Evolutionary conservation across 2,888 invertebrate genomes (phyloP).

Genomic region (Mycalesis mineus): DNA sequence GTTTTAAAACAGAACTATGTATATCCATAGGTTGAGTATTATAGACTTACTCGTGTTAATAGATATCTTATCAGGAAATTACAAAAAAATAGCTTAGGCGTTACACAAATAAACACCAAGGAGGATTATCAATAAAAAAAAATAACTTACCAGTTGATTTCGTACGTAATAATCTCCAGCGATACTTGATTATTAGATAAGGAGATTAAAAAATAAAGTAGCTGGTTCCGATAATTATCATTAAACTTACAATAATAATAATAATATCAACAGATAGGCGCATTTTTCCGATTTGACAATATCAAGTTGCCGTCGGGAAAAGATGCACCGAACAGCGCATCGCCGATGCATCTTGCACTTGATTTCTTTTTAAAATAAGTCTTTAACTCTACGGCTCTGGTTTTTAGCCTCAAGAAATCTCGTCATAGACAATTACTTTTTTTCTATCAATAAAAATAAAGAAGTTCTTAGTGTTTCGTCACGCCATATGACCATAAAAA

Average conservation of each 20-base stretch:
- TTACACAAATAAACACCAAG: slow-evolving; percentile 5
- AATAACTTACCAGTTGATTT: slow-evolving; percentile 16
- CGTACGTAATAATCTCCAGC: slow-evolving; percentile 13
- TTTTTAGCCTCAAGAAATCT: not conserved
- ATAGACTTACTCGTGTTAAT: slow-evolving; percentile 5
- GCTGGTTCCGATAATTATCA: slow-evolving; percentile 20
- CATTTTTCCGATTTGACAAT: slow-evolving; percentile 11
- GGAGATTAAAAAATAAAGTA: slow-evolving; percentile 25
- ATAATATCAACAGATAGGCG: slow-evolving; percentile 16
- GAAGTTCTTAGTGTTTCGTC: not conserved
- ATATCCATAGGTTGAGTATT: not conserved
- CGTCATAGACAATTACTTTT: not conserved
- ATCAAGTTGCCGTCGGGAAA: slow-evolving; percentile 25
- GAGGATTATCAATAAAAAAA: slow-evolving; percentile 6
- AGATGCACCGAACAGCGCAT: slow-evolving; percentile 1
- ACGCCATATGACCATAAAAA: not conserved
- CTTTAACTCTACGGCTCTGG: not conserved
- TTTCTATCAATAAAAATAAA: not conserved
- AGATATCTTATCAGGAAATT: slow-evolving; percentile 15
- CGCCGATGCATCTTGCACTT: not conserved
- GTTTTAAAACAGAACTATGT: no score
- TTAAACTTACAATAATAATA: slow-evolving; percentile 11
- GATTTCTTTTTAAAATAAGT: not conserved
- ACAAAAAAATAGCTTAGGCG: slow-evolving; percentile 6
- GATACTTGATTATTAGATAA: slow-evolving; percentile 14